These are phyloP conservation scores for Drosophila paramelanica DNA, from an alignment of 2,888 invertebrate species.

Conservation along the genomic window DNA sequence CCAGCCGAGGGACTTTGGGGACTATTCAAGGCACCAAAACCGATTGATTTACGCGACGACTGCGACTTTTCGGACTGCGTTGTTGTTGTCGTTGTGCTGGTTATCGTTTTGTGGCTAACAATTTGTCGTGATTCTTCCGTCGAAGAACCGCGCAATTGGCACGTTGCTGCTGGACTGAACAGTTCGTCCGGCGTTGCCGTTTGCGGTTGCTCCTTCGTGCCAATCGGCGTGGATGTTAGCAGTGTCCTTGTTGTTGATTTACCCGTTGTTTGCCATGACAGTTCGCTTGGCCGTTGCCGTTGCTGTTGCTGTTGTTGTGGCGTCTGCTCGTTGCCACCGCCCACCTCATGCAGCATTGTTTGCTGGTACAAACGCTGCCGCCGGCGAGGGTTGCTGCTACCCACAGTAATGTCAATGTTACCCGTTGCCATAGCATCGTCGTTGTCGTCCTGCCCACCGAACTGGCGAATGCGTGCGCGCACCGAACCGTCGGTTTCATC, in stretches of 20 bases:
- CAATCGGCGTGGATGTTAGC: conserved; percentile 74
- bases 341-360: conserved; percentile 64
- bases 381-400: conserved; percentile 79
- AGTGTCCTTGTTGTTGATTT: conserved; percentile 79
- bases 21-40: conserved; percentile 18
- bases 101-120: conserved; percentile 77
- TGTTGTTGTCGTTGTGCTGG: conserved; percentile 52
- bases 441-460: conserved; percentile 64
- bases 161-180: conserved; percentile 78
- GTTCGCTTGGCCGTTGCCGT: conserved; percentile 62
- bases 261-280: conserved; percentile 73
- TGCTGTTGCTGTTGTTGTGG: conserved; percentile 53
- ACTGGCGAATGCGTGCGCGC: conserved; percentile 67
- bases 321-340: conserved; percentile 69
- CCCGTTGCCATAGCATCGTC: conserved; percentile 76
- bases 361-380: conserved; percentile 72
- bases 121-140: conserved; percentile 80
- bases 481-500: conserved; percentile 77
- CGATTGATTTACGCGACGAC: conserved; percentile 63
- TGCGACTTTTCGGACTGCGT: conserved; percentile 41
- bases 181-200: conserved; percentile 55
- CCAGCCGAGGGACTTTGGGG: conserved; percentile 21
- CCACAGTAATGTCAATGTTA: conserved; percentile 83
- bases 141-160: conserved; percentile 83
- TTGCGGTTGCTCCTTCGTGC: conserved; percentile 81